phyloP scores from a whole-genome alignment of 2,113 vertebrate species.

The Pyrgilauda ruficollis region DNA sequence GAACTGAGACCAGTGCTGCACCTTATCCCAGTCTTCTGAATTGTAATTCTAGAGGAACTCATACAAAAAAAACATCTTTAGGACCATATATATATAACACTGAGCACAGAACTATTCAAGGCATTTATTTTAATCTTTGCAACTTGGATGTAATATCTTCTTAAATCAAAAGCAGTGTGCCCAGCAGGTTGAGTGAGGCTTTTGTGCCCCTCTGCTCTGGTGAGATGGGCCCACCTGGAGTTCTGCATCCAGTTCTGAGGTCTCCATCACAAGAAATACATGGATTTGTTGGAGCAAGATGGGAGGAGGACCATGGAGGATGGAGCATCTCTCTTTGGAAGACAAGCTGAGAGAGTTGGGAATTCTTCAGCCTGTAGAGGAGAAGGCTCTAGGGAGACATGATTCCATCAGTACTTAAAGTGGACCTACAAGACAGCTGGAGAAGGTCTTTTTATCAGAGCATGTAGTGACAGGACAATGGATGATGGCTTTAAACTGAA shows the following conservation, averaged over 20 bases:
- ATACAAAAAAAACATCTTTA: not conserved
- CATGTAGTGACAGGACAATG: not conserved
- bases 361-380: not conserved
- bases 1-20: fast-evolving
- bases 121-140: not conserved
- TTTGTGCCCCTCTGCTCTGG: not conserved
- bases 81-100: not conserved
- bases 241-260: not conserved
- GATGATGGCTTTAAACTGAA: not conserved
- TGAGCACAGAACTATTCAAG: not conserved
- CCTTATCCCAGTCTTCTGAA: not conserved
- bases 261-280: not conserved
- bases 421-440: not conserved
- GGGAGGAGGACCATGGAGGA: not conserved
- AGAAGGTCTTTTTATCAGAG: not conserved
- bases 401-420: not conserved
- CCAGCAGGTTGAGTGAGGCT: not conserved
- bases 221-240: not conserved
- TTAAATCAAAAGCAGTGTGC: not conserved
- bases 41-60: not conserved
- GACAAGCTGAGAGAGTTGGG: not conserved
- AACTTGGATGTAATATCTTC: not conserved
- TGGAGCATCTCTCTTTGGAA: not conserved
- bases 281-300: not conserved
- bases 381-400: not conserved